Percentiles rank a stretch among this genome's conserved stretches.
Evolutionary conservation across 2,888 invertebrate species (phyloP).

Genomic region (Cyclophora punctaria): DNA sequence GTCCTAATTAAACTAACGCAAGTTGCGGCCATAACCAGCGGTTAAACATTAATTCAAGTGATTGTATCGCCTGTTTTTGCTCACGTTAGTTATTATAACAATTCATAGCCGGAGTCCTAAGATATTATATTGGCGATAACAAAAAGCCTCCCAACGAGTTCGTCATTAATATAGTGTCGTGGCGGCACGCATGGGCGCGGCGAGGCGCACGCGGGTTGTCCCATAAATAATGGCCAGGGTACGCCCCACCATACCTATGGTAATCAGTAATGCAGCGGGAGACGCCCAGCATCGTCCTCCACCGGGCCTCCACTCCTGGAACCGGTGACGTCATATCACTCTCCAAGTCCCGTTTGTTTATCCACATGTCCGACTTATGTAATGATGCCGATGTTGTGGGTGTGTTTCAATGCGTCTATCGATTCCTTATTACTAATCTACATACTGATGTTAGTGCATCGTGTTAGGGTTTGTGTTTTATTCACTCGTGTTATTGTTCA

Average conservation of each 20-base stretch:
- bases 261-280: constrained; percentile 45
- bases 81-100: constrained; percentile 20
- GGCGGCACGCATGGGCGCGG: constrained; percentile 53
- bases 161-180: constrained; percentile 59
- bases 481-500: too few relatives aligned
- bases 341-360: too few relatives aligned
- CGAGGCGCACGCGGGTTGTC: constrained; percentile 43
- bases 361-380: too few relatives aligned
- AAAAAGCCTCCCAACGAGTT: constrained; percentile 43
- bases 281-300: constrained; percentile 7
- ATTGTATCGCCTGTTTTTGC: constrained; percentile 32
- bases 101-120: constrained; percentile 26
- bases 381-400: too few relatives aligned
- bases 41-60: constrained; percentile 29
- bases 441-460: too few relatives aligned
- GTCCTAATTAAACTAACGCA: constrained; percentile 16
- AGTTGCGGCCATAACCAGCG: constrained; percentile 15
- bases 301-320: constrained; percentile 5
- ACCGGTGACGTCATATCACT: constrained; percentile 13
- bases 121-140: constrained; percentile 40
- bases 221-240: constrained; percentile 54
- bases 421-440: too few relatives aligned
- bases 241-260: constrained; percentile 48
- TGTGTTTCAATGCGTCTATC: too few relatives aligned
- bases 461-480: too few relatives aligned